These are phyloP conservation scores for Suillia variegata DNA, from an alignment of 2,888 invertebrate genomes.

Conservation along the genomic window DNA sequence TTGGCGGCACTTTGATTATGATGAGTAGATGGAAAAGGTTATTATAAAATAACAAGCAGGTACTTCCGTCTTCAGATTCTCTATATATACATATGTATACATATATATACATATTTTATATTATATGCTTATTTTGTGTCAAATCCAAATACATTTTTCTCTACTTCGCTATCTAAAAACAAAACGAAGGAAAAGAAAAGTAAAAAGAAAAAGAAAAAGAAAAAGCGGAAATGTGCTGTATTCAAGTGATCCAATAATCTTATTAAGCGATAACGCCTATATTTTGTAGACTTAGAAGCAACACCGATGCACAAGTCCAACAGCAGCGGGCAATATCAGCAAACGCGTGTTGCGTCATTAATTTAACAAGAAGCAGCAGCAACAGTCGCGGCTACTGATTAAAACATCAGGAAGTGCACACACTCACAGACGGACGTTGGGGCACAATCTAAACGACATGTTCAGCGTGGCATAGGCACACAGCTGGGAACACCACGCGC, in stretches of 20 bases:
- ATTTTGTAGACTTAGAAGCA: not conserved
- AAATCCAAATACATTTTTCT: too few species aligned
- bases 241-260: slow-evolving; percentile 24
- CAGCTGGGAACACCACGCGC: not conserved
- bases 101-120: too few species aligned
- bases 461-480: not conserved
- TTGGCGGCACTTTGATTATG: too few species aligned
- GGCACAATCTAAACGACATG: slow-evolving; percentile 33
- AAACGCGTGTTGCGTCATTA: slow-evolving; percentile 47
- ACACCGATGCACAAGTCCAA: not conserved
- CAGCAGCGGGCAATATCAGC: slow-evolving; percentile 3
- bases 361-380: slow-evolving; percentile 41
- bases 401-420: slow-evolving; percentile 26
- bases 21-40: too few species aligned
- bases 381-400: slow-evolving; percentile 13
- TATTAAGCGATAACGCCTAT: slow-evolving; percentile 23
- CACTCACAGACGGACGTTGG: slow-evolving; percentile 5
- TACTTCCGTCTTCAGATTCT: too few species aligned
- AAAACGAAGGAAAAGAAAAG: not conserved
- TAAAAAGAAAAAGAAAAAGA: too few species aligned
- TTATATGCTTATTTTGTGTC: too few species aligned
- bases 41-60: too few species aligned
- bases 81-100: too few species aligned
- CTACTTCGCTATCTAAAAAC: slow-evolving; percentile 28
- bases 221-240: too few species aligned